These are phyloP conservation scores for Lepus americanus DNA, from an alignment of 2,113 vertebrate species.

Conservation along the genomic window DNA sequence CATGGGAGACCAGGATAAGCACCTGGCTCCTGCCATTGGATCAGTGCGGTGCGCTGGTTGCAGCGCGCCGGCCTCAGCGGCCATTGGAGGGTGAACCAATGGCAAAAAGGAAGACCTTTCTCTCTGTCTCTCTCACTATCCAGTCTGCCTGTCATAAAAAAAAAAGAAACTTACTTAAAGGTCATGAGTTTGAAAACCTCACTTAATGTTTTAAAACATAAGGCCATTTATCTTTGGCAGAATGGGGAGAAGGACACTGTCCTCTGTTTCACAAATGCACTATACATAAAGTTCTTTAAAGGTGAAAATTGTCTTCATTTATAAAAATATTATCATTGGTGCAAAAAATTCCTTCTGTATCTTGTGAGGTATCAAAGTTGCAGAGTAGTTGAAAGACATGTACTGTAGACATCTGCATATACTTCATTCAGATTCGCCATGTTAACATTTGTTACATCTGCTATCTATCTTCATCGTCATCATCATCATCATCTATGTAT, in stretches of 20 bases:
- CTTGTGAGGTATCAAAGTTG: background rate
- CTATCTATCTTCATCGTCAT: background rate
- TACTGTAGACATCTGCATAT: background rate
- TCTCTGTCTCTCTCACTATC: too few relatives aligned
- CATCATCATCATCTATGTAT: background rate
- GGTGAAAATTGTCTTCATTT: background rate
- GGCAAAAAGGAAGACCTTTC: too few relatives aligned
- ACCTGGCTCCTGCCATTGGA: too few relatives aligned
- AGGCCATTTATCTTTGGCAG: background rate
- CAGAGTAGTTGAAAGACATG: background rate
- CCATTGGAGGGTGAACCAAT: too few relatives aligned
- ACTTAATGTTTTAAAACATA: background rate
- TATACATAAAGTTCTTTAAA: background rate
- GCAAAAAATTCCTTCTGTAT: background rate
- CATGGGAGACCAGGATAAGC: too few relatives aligned
- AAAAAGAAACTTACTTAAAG: background rate
- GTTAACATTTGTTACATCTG: background rate
- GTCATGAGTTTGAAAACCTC: background rate
- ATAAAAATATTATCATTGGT: background rate
- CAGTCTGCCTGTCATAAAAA: too few relatives aligned
- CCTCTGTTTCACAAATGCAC: background rate
- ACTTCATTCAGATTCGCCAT: background rate
- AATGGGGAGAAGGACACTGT: background rate
- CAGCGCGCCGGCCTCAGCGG: too few relatives aligned
- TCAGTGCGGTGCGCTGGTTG: too few relatives aligned